A percentile compares a stretch with the other conserved stretches of the same genome.
Evolutionary conservation across 1,140 invertebrate genomes (phyloP).

Genomic region (Neuroterus valhalla): DNA sequence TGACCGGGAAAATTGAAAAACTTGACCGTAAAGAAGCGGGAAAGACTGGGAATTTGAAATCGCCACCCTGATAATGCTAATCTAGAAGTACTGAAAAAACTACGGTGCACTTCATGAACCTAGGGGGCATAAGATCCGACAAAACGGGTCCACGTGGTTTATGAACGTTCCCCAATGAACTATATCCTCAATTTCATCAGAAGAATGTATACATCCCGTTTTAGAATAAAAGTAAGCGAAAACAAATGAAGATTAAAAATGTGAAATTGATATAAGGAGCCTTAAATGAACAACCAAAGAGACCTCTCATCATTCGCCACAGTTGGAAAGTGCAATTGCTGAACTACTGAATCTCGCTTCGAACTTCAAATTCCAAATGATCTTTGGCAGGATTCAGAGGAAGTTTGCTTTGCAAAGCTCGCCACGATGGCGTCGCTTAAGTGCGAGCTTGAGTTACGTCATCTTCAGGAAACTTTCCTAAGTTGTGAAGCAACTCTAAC

Average conservation of each 20-base stretch:
- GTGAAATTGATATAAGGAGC: not conserved
- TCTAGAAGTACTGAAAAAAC: too few species aligned
- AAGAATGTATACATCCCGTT: too few species aligned
- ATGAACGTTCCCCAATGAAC: too few species aligned
- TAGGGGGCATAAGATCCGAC: too few species aligned
- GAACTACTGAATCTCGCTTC: not conserved
- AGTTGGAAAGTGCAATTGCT: conserved; percentile 29
- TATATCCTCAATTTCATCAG: too few species aligned
- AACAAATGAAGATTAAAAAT: not conserved
- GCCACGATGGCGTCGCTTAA: conserved; percentile 9
- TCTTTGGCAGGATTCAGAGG: conserved; percentile 22
- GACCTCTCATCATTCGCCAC: conserved; percentile 4
- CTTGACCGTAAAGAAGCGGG: too few species aligned
- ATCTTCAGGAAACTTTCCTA: conserved; percentile 11
- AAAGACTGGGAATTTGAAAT: too few species aligned
- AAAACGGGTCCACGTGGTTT: too few species aligned
- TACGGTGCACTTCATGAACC: too few species aligned
- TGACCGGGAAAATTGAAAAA: too few species aligned
- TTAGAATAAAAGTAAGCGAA: too few species aligned
- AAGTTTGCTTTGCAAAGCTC: conserved; percentile 27
- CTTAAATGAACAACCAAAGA: not conserved
- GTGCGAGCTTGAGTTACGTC: conserved; percentile 9
- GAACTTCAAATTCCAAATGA: conserved; percentile 26
- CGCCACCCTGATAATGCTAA: too few species aligned
- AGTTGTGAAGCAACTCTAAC: conserved; percentile 19